These are phyloP conservation scores for Sinocyclocheilus rhinocerous DNA, from an alignment of 2,113 vertebrate genomes.

Conservation along the genomic window DNA sequence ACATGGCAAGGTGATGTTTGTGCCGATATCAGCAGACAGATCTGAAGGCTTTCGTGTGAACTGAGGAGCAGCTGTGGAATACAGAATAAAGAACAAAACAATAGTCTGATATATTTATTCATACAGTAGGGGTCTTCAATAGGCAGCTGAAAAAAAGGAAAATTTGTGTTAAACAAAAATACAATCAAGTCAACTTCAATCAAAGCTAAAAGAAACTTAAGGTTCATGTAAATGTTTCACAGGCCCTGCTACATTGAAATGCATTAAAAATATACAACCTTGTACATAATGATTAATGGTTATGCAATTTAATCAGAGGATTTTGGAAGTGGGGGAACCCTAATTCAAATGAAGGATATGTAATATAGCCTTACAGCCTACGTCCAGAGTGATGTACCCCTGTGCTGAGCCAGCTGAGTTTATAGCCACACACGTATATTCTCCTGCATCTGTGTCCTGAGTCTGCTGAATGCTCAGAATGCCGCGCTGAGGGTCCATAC, in stretches of 20 bases:
- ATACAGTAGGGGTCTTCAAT: neutral
- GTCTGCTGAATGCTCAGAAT: conserved; percentile 86
- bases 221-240: neutral
- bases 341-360: conserved; percentile 27
- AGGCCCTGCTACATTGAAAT: neutral
- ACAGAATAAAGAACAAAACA: neutral
- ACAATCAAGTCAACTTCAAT: neutral
- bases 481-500: conserved; percentile 77
- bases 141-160: neutral
- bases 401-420: conserved; percentile 86
- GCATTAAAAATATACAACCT: neutral
- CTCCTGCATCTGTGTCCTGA: conserved; percentile 86
- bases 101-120: neutral
- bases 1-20: conserved; percentile 84
- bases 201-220: neutral
- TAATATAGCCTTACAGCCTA: conserved; percentile 84
- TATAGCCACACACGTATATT: conserved; percentile 87
- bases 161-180: too few relatives aligned
- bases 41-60: conserved; percentile 84
- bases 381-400: conserved; percentile 86
- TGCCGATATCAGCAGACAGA: conserved; percentile 83
- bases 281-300: neutral
- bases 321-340: neutral
- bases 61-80: conserved; percentile 80
- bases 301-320: neutral